phyloP scores from a whole-genome alignment of 2,797 vertebrate species.

The Chloroceryle amazona region DNA sequence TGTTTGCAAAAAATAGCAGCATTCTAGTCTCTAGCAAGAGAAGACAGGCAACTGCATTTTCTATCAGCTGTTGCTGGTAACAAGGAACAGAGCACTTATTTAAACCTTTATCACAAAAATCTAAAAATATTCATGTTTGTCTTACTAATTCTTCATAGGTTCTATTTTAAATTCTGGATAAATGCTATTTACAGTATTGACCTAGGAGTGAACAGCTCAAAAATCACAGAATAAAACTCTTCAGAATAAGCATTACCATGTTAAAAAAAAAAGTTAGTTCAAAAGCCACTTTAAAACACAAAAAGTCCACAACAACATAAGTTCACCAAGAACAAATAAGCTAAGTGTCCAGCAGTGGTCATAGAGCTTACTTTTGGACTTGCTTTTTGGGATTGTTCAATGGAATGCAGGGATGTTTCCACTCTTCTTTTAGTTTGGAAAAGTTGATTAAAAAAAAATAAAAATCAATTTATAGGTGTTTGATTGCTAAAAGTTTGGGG shows the following conservation, averaged over 20 bases:
- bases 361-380: not conserved
- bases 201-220: not conserved
- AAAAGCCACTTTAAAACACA: not conserved
- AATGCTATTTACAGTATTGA: not conserved
- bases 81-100: conserved; percentile 29
- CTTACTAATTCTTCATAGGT: not conserved
- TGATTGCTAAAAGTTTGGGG: not conserved
- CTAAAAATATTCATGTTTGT: not conserved
- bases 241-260: not conserved
- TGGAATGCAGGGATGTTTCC: accelerated
- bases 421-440: not conserved
- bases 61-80: not conserved
- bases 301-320: not conserved
- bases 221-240: not conserved
- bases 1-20: not conserved
- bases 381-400: not conserved
- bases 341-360: not conserved
- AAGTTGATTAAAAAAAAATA: not conserved
- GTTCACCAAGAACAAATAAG: not conserved
- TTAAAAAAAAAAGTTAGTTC: not conserved
- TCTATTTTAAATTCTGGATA: not conserved
- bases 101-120: not conserved
- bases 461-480: not conserved
- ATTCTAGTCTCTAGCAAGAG: conserved; percentile 32
- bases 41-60: not conserved